A percentile compares a stretch with the other conserved stretches of the same genome.
Evolutionary conservation across 2,797 vertebrate genomes (phyloP).

Genomic region (Spatula versicolor): DNA sequence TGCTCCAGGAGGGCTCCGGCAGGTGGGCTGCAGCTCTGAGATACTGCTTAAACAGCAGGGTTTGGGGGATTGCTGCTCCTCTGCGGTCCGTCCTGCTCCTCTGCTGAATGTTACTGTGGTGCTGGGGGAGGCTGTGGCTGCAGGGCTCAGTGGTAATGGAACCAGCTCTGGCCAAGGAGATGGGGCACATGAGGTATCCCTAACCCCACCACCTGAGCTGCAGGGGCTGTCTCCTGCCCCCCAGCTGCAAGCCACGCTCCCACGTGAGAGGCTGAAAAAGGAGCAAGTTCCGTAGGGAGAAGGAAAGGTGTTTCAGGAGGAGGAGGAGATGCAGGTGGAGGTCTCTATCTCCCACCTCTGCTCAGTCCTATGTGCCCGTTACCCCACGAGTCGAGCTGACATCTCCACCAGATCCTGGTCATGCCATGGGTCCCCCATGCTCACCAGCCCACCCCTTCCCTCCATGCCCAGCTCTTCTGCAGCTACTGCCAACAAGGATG

Average conservation of each 20-base stretch:
- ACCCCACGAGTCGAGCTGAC: background rate
- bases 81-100: background rate
- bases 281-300: background rate
- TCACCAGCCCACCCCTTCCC: background rate
- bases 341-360: background rate
- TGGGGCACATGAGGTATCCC: background rate
- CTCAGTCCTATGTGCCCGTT: background rate
- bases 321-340: background rate
- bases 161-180: background rate
- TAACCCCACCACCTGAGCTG: background rate
- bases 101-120: fast-evolving
- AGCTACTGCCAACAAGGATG: background rate
- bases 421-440: fast-evolving
- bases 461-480: background rate
- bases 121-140: background rate
- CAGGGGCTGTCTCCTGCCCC: background rate
- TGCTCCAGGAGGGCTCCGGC: background rate
- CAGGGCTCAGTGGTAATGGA: fast-evolving
- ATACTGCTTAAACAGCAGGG: background rate
- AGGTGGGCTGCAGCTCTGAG: background rate
- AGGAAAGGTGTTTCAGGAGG: background rate
- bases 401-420: background rate
- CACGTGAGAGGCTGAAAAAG: background rate
- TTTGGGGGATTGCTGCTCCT: background rate
- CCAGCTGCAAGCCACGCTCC: background rate